Base-by-base conservation (phyloP, 2,888 invertebrate genomes). In the Plagodis pulveraria region DNA sequence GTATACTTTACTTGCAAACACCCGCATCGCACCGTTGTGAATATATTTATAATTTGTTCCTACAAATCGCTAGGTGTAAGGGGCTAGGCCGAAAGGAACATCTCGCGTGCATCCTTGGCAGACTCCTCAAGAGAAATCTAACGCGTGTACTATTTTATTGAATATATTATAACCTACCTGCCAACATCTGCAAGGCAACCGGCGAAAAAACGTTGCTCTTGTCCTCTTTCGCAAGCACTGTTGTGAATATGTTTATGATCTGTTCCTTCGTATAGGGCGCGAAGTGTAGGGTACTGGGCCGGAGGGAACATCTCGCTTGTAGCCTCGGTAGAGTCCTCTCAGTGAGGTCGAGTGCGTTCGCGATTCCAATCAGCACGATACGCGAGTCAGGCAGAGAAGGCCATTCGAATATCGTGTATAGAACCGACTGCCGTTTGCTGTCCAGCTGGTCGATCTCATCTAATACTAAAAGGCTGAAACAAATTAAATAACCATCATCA, bases 401-500 rank as follows among this genome's bases (percentile, higher is more conserved):
- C 98, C 98, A 99, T 80, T 98, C 98, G 82, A 99, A 99, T 71
- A 99, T 95, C 0, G 96, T 96, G 86, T 99, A 99, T 6, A 99
- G 91, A 4, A 99, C 96, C 0, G 97, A 95, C 75, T 98, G 98
- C 38, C 94, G 94, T 72, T 95, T 95, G 66, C 96, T 96, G 74
- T 96, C 96, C 42, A 99, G 86, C 81, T 99, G 98, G 84, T 99
- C 99, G 61, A 99, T 96, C 93, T 99, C 99, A 83, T 99, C 99
- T 59, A 99, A 83, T 9, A 99, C 96, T 66, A 99, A 83, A 22
- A 99, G 89, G 57, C 96, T 96, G 86, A 22, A 89, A 88, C 54
- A 67, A 70, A 67, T 22, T 22, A 22, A 22, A 22, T 22, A 22
- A 22, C 4, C 22, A 22, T 22, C 22, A 22, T 22, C 22, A 22